A percentile compares a stretch with the other conserved stretches of the same genome.
phyloP scores from a whole-genome alignment of 2,113 vertebrate species.

The Eulemur rufifrons region DNA sequence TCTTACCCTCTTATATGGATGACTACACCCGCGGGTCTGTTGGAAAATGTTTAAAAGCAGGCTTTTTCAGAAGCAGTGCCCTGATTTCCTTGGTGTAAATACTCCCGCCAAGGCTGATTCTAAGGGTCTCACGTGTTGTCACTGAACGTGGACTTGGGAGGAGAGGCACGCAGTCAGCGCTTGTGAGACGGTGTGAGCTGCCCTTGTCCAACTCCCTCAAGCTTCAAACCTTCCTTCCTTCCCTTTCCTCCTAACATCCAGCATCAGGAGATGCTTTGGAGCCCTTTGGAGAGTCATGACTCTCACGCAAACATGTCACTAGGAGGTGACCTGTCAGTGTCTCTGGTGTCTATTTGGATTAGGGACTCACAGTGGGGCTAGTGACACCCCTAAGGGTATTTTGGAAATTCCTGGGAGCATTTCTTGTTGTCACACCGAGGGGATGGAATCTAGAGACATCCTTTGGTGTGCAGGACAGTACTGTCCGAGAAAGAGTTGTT shows the following conservation, averaged over 20 bases:
- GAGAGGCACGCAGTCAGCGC: background rate
- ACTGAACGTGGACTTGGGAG: accelerated
- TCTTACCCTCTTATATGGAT: accelerated
- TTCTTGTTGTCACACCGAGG: background rate
- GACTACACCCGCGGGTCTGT: background rate
- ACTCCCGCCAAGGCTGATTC: background rate
- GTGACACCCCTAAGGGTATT: too few relatives aligned
- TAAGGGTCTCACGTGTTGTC: background rate
- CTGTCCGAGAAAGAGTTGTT: background rate
- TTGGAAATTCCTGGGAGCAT: background rate
- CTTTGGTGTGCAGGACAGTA: background rate
- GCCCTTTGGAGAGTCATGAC: accelerated
- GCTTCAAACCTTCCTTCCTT: background rate
- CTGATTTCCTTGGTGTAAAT: background rate
- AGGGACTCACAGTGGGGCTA: background rate
- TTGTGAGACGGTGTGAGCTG: accelerated
- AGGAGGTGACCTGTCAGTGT: background rate
- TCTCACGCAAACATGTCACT: too few relatives aligned
- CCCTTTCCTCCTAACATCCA: background rate
- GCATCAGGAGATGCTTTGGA: background rate
- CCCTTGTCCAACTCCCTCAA: background rate
- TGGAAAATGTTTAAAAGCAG: background rate
- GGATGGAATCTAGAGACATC: background rate
- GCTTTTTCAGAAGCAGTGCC: background rate
- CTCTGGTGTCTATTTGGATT: background rate